These are phyloP conservation scores for Passer montanus DNA, from an alignment of 2,113 vertebrate genomes.

Conservation along the genomic window DNA sequence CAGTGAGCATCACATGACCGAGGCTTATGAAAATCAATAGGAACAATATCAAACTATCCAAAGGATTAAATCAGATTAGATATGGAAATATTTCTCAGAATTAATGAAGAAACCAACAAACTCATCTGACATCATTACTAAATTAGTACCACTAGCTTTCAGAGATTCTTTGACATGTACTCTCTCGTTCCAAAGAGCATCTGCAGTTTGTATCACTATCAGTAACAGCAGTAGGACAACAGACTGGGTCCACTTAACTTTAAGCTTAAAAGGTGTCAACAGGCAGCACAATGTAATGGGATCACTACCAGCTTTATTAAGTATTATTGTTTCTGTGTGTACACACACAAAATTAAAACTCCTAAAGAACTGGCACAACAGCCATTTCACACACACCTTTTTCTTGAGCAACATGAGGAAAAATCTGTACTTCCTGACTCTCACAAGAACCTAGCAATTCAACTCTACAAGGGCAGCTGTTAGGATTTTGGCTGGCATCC, in stretches of 20 bases:
- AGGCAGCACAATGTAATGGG: neutral
- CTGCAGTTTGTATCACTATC: neutral
- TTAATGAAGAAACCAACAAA: neutral
- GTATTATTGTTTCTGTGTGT: neutral
- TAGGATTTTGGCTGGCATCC: neutral
- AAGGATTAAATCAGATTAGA: neutral
- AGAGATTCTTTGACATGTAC: neutral
- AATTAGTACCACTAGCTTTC: neutral
- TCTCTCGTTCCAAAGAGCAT: neutral
- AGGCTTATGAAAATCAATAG: slow-evolving; percentile 10
- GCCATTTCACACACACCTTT: neutral
- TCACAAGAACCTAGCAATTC: neutral
- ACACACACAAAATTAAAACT: neutral
- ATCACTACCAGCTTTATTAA: neutral
- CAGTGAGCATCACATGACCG: neutral
- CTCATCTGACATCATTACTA: neutral
- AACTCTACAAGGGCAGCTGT: neutral
- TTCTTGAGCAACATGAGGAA: neutral
- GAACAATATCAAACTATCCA: neutral
- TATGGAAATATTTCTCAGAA: neutral
- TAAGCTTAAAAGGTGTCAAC: neutral
- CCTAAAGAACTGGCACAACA: neutral
- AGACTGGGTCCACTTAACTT: neutral
- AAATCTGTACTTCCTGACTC: neutral
- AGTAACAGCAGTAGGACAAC: neutral